Evolutionary conservation across 2,113 vertebrate genomes (phyloP), one percentile per base, ranked within the genome.

Genomic region (Cyprinodon brontotheroides): DNA sequence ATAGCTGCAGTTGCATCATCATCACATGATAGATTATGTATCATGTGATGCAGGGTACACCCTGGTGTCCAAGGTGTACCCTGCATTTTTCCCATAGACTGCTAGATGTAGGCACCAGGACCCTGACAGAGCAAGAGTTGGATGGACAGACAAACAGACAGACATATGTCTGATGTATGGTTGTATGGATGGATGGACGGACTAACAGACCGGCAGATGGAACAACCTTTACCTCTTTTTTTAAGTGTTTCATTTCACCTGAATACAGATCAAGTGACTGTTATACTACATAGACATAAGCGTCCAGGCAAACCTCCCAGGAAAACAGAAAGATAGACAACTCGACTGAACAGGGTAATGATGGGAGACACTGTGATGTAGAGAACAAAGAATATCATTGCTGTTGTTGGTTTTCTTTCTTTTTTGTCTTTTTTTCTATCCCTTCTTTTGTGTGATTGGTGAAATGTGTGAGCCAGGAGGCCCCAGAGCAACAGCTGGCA

Each of bases 401-500:
- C 81, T 83, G 87, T 87, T 77, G 76, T 61, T 86, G 57, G 74
- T 83, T 86, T 82, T 47, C 67, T 69, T 45, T 38, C 53, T 65
- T 65, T 79, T 71, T 84, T 84, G 41, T 70, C 59, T 11, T 77
- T 79, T 65, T 77, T 88, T 80, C 82, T 29, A 78, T 77, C 84
- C 85, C 50, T 85, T 75, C 84, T 83, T 93, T 91, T 93, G 88
- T 89, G 47, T 62, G 72, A 61, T 14, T 39, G 62, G 84, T 74
- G 47, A 79, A 87, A 83, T 81, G 82, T 82, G 79, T 77, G 69
- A 87, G 78, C 79, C 86, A 75, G 80, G 87, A 88, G 77, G 91
- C 90, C 87, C 86, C 88, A 7, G 82, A 92, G 88, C 88, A 96
- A 94, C 96, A 98, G 96, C 96, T 97, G 96, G 96, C 92, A 95